Base-by-base conservation (phyloP, 2,888 invertebrate genomes). In the Nemotelus nigrinus region DNA sequence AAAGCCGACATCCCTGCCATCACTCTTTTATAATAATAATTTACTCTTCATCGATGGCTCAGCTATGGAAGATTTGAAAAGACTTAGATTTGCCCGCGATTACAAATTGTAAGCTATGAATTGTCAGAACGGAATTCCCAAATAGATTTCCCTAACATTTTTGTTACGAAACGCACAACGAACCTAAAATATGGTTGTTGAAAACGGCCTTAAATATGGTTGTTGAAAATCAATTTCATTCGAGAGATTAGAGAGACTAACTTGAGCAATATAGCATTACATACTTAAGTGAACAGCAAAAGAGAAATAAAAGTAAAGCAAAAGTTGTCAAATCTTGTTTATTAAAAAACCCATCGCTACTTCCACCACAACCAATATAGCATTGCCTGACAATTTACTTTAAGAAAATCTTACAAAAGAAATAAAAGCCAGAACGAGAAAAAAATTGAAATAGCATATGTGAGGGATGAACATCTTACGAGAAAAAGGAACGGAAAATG, bases 221-320 rank as follows among this genome's bases (percentile, higher is more conserved):
- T 25, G 58, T 58, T 57, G 57, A 58, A 57, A 72, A 72, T 72
- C 57, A 72, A 72, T 72, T 58, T 72, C 57, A 72, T 72, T 72
- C 57, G 39, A 45, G 48, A 67, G 4, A 39, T 25, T 8, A n/a
- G 39, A 7, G 1, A 25, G 10, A 25, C 10, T 57, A 25, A 47
- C n/a, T 6, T 64, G 53, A 43, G 41, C 41, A 43, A 25, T 55
- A 8, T 6, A 6, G 58, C 48, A 57, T 57, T 47, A 44, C 58
- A 72, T 57, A 57, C 71, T 58, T 47, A 72, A 72, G 58, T 72
- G 71, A 72, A 50, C 71, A 72, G 71, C 43, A 72, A 72, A 53
- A 70, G 70, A 39, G 57, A 57, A 55, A 45, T 7, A 64, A 44
- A 44, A 43, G n/a, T 41, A 44, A 45, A 6, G n/a, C 48, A 44